Percentiles rank a stretch among this genome's conserved stretches.
These are phyloP conservation scores for Catostylus mosaicus DNA, from an alignment of 30 jellyfish, hydroid and myxozoan genomes.

Conservation along the genomic window DNA sequence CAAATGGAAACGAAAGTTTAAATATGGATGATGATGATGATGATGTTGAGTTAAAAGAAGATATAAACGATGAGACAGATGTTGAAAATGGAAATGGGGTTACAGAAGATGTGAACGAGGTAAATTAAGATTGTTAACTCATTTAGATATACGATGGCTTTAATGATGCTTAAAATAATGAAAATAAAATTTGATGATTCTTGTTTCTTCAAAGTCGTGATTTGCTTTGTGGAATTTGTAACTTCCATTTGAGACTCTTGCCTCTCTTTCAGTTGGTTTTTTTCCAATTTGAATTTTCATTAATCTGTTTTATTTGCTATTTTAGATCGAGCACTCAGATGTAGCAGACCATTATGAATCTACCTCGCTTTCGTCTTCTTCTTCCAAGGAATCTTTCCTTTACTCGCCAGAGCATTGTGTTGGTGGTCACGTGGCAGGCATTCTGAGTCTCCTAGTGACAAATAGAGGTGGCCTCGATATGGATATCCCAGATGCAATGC, in stretches of 20 bases:
- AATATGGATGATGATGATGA: too few species aligned
- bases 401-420: slow-evolving; percentile 37
- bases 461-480: slow-evolving; percentile 42
- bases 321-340: not conserved
- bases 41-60: not conserved
- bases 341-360: not conserved
- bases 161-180: too few species aligned
- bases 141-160: too few species aligned
- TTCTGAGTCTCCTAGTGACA: slow-evolving; percentile 47
- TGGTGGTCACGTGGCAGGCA: slow-evolving; percentile 82
- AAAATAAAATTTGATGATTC: too few species aligned
- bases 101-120: not conserved
- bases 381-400: slow-evolving; percentile 17
- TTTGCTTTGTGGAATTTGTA: too few species aligned
- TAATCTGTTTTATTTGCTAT: not conserved
- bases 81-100: not conserved
- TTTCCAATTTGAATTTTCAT: too few species aligned
- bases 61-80: not conserved
- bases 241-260: too few species aligned
- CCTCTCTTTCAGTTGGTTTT: too few species aligned
- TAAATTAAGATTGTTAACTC: not conserved
- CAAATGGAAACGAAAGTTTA: not conserved
- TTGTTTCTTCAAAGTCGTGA: too few species aligned
- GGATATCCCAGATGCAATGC: slow-evolving; percentile 73
- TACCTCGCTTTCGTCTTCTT: slow-evolving; percentile 23